These are phyloP conservation scores for Heliconius sara DNA, from an alignment of 2,888 invertebrate genomes.

Conservation along the genomic window DNA sequence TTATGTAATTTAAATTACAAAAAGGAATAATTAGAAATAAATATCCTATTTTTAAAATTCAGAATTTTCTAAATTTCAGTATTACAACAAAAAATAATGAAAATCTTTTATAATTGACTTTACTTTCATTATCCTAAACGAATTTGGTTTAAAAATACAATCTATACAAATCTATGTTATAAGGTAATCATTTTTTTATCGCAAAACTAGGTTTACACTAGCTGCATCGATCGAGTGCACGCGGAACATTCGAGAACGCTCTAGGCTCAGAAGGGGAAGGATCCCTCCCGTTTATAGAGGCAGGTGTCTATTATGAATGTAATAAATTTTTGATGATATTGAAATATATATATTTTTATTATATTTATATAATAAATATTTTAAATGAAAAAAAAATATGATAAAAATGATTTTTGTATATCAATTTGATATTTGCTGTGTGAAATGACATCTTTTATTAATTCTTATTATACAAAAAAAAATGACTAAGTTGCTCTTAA, in stretches of 20 bases:
- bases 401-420: too few relatives aligned
- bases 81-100: too few relatives aligned
- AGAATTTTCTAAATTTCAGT: too few relatives aligned
- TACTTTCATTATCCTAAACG: not conserved
- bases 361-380: too few relatives aligned
- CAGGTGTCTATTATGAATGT: not conserved
- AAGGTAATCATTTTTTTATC: not conserved
- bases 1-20: not conserved
- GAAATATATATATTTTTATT: too few relatives aligned
- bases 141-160: not conserved
- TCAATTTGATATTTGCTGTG: too few relatives aligned
- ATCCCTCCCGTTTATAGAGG: not conserved
- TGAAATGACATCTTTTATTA: not conserved
- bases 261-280: conserved; percentile 30
- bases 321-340: too few relatives aligned
- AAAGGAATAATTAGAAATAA: too few relatives aligned
- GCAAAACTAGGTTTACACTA: conserved; percentile 9
- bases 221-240: conserved; percentile 21
- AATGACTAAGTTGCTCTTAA: not conserved
- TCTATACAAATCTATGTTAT: not conserved
- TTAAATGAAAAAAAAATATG: not conserved
- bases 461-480: not conserved
- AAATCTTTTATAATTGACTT: not conserved
- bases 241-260: conserved; percentile 36
- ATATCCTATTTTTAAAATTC: not conserved